phyloP scores from a whole-genome alignment of 1,140 invertebrate genomes.

The Brachionus calyciflorus region DNA sequence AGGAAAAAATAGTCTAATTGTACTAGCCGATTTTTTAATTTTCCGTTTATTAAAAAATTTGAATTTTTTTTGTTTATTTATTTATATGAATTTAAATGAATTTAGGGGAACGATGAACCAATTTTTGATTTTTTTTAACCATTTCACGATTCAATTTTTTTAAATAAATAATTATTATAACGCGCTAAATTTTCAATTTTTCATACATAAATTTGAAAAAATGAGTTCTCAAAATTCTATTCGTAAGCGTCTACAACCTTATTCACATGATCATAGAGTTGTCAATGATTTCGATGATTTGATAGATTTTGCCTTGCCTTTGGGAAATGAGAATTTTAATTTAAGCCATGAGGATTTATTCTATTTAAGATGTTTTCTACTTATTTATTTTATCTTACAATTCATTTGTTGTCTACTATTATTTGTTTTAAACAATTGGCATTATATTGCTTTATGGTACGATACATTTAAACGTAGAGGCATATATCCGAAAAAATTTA shows the following conservation, averaged over 20 bases:
- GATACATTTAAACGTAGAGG: neutral
- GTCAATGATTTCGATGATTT: neutral
- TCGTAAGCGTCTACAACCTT: neutral
- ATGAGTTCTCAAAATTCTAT: neutral
- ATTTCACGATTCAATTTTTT: too few relatives aligned
- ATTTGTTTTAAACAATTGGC: conserved; percentile 29
- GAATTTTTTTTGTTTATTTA: too few relatives aligned
- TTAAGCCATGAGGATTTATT: neutral
- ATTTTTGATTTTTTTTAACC: too few relatives aligned
- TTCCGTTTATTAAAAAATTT: too few relatives aligned
- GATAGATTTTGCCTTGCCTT: neutral
- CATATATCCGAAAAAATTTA: neutral
- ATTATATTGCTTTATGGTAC: conserved; percentile 14
- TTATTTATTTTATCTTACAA: conserved; percentile 3
- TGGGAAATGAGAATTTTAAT: neutral
- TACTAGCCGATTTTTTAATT: too few relatives aligned
- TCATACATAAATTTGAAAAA: too few relatives aligned
- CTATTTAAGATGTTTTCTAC: neutral
- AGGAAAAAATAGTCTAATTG: too few relatives aligned
- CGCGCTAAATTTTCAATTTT: too few relatives aligned
- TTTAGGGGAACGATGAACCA: too few relatives aligned
- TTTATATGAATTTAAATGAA: too few relatives aligned
- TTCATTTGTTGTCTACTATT: conserved; percentile 18
- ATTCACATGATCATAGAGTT: neutral
- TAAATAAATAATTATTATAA: too few relatives aligned